phyloP scores from a whole-genome alignment of 2,113 vertebrate species.

The Eudyptes chrysolophus region DNA sequence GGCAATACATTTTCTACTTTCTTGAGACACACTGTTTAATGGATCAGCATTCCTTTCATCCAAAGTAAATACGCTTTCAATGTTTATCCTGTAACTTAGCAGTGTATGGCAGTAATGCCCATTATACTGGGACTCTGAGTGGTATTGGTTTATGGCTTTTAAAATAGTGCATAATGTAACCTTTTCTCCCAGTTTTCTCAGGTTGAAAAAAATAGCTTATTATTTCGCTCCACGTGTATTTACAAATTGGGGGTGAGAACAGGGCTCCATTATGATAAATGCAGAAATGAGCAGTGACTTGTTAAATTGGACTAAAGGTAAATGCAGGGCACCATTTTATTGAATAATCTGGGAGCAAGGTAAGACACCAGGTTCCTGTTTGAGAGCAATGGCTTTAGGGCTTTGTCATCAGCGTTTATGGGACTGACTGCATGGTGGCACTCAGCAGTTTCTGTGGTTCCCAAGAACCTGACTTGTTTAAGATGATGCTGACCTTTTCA shows the following conservation, averaged over 20 bases:
- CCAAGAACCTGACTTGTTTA: background rate
- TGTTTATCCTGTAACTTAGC: background rate
- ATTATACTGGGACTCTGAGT: background rate
- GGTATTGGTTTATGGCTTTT: background rate
- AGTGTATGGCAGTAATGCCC: background rate
- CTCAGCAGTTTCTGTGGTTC: background rate
- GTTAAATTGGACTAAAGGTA: background rate
- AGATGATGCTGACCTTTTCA: background rate
- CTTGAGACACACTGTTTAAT: background rate
- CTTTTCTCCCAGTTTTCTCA: background rate
- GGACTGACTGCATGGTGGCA: background rate
- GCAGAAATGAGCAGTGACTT: background rate
- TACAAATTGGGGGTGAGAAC: background rate
- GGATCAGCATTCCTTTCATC: background rate
- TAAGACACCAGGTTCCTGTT: background rate
- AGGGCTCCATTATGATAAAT: background rate
- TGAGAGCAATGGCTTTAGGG: background rate
- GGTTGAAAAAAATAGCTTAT: background rate
- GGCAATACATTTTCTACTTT: background rate
- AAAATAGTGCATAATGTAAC: background rate
- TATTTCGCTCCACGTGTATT: background rate
- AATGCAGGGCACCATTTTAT: background rate
- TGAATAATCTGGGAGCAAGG: background rate
- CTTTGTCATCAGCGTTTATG: background rate
- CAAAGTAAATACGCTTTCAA: background rate